A percentile compares a stretch with the other conserved stretches of the same genome.
These are phyloP conservation scores for Drosophila paulistorum DNA, from an alignment of 1,140 invertebrate genomes.

Conservation along the genomic window DNA sequence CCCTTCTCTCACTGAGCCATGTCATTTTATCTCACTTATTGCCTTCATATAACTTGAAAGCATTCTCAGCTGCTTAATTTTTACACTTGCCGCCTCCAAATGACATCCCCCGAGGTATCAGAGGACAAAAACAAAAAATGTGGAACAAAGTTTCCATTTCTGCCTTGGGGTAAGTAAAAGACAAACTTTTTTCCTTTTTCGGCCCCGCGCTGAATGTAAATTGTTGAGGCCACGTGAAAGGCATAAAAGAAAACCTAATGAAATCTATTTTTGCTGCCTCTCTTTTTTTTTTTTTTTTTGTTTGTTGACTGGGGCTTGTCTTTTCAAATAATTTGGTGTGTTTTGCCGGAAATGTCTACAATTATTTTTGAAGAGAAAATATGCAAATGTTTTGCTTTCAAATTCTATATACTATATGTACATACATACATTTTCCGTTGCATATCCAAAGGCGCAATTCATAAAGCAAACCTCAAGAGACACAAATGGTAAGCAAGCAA, in stretches of 20 bases:
- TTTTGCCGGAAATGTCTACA: constrained; percentile 21
- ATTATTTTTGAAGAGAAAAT: constrained; percentile 23
- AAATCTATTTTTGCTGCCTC: constrained; percentile 26
- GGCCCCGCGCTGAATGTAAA: constrained; percentile 2
- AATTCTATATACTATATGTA: constrained; percentile 26
- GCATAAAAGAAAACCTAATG: constrained; percentile 45
- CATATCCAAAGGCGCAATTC: constrained; percentile 38
- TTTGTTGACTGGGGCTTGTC: not conserved
- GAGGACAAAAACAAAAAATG: constrained; percentile 39
- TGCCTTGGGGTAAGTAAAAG: constrained; percentile 20
- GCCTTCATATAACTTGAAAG: constrained; percentile 33
- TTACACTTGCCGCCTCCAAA: constrained; percentile 71
- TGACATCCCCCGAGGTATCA: constrained; percentile 60
- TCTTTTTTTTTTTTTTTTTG: not conserved
- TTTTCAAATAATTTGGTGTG: constrained; percentile 4
- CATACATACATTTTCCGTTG: constrained; percentile 3
- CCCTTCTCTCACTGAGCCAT: constrained; percentile 2
- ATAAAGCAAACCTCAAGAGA: constrained; percentile 70
- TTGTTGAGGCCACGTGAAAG: constrained; percentile 28
- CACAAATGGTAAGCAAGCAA: constrained; percentile 26
- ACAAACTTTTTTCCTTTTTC: constrained; percentile 4
- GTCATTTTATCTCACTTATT: constrained; percentile 75
- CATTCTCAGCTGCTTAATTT: constrained; percentile 67
- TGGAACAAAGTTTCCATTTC: constrained; percentile 57
- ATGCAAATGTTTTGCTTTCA: constrained; percentile 62